Evolutionary conservation across 2,113 vertebrate genomes (phyloP).

Genomic region (Aramus guarauna): DNA sequence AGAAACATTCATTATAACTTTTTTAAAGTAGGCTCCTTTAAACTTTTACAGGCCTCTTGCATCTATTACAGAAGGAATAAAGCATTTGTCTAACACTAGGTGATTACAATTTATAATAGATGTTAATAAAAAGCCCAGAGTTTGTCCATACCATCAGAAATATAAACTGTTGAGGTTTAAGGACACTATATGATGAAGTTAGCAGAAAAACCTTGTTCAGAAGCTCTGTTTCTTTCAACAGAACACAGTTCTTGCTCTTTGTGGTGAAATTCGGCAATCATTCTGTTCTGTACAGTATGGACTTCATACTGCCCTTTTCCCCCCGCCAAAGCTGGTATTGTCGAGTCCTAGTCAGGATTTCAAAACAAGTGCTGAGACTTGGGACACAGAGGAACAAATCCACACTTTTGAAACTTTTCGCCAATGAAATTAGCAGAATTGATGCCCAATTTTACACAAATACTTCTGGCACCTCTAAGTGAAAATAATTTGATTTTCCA

Average conservation of each 20-base stretch:
- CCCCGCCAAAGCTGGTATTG: background rate
- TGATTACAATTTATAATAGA: background rate
- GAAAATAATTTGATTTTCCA: background rate
- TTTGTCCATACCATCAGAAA: background rate
- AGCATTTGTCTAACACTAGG: background rate
- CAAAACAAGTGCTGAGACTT: background rate
- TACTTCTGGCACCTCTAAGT: background rate
- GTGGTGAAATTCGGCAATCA: background rate
- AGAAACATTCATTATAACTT: background rate
- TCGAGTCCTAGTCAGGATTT: background rate
- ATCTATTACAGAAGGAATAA: background rate
- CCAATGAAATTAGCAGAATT: background rate
- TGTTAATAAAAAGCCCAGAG: background rate
- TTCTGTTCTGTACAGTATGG: background rate
- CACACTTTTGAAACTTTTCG: background rate
- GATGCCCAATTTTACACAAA: background rate
- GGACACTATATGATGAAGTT: background rate
- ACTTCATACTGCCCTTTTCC: background rate
- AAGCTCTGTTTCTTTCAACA: background rate
- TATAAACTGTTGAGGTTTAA: background rate
- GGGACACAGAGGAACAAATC: background rate
- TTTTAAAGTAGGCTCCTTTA: background rate
- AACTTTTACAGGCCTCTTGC: background rate
- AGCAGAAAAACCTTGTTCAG: background rate
- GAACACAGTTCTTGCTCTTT: background rate